Percentiles rank a stretch among this genome's conserved stretches.
Evolutionary conservation across 2,113 vertebrate species (phyloP).

Genomic region (Tragelaphus strepsiceros): DNA sequence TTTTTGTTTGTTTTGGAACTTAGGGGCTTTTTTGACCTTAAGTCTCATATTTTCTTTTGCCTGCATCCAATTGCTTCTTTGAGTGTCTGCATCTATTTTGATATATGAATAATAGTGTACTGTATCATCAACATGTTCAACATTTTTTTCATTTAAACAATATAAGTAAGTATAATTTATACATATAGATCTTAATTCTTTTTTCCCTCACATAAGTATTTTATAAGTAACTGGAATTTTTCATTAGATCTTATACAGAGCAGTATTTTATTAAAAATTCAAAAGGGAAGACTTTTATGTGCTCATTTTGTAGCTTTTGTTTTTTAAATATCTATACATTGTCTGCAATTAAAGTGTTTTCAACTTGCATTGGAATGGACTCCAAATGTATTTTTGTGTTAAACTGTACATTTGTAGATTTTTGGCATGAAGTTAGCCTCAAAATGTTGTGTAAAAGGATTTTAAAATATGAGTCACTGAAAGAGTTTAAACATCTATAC

Average conservation of each 20-base stretch:
- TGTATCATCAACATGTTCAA: constrained; percentile 61
- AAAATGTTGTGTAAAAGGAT: constrained; percentile 77
- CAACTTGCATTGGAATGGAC: constrained; percentile 81
- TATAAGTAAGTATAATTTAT: constrained; percentile 68
- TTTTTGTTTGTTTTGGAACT: neutral
- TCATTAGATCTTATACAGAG: constrained; percentile 86
- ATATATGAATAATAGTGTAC: constrained; percentile 36
- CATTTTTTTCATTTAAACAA: constrained; percentile 65
- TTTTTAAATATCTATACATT: constrained; percentile 81
- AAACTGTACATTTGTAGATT: constrained; percentile 81
- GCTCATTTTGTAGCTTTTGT: constrained; percentile 83
- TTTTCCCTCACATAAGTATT: constrained; percentile 80
- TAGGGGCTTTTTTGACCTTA: neutral
- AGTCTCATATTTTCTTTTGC: constrained; percentile 45
- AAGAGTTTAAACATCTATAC: constrained; percentile 72
- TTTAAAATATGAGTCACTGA: constrained; percentile 80
- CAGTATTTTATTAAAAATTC: constrained; percentile 87
- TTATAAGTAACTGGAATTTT: constrained; percentile 86
- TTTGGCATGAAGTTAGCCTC: constrained; percentile 80
- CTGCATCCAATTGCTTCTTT: constrained; percentile 65
- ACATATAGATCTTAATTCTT: constrained; percentile 65
- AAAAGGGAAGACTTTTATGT: constrained; percentile 85
- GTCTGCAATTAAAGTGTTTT: constrained; percentile 82
- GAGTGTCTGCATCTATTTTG: constrained; percentile 62
- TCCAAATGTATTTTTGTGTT: constrained; percentile 82